Percentiles rank a stretch among this genome's conserved stretches.
phyloP scores from a whole-genome alignment of 2,797 vertebrate species.

The Peromyscus nudipes region DNA sequence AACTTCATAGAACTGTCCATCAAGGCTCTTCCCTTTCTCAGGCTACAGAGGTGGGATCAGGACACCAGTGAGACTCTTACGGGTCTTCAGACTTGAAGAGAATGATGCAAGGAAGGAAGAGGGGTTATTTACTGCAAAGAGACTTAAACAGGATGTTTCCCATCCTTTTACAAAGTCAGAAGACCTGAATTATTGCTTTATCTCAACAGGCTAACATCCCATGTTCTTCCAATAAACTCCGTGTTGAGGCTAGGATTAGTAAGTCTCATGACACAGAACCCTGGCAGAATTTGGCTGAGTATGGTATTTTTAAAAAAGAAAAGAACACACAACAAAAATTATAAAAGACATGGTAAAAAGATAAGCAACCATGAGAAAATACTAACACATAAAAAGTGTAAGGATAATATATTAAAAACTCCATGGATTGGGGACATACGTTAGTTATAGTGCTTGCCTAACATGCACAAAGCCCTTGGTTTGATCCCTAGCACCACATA shows the following conservation, averaged over 20 bases:
- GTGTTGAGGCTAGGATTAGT: neutral
- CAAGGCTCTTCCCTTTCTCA: neutral
- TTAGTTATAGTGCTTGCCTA: neutral
- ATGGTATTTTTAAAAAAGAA: neutral
- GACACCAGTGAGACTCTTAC: neutral
- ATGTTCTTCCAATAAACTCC: neutral
- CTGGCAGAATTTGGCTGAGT: constrained; percentile 11
- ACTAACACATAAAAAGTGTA: constrained; percentile 14
- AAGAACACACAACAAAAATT: neutral
- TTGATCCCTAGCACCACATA: neutral
- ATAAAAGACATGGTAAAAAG: neutral
- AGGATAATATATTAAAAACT: constrained; percentile 19
- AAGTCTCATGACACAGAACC: constrained; percentile 27
- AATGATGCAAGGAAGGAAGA: neutral
- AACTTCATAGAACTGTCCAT: neutral
- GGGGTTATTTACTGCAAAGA: neutral
- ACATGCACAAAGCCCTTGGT: neutral
- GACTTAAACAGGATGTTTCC: neutral
- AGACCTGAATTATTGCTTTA: neutral
- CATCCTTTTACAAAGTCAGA: neutral
- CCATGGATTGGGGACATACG: too few species aligned
- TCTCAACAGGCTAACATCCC: neutral
- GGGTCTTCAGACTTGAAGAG: neutral
- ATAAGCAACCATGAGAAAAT: constrained; percentile 56
- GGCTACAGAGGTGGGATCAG: neutral